Evolutionary conservation across 2,888 invertebrate genomes (phyloP).

Genomic region (Tenodera sinensis): DNA sequence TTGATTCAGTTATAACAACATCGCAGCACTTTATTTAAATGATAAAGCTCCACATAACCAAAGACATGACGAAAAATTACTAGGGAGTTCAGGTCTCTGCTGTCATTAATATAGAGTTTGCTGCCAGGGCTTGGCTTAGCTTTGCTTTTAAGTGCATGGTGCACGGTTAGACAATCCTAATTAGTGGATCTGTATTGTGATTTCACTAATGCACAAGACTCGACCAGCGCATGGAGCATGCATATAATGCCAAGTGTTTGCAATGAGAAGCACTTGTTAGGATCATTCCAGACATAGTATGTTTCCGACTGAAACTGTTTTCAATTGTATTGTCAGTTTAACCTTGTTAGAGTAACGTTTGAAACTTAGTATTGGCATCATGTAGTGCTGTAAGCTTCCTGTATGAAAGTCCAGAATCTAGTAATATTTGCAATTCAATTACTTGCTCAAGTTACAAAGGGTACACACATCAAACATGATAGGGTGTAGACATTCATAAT

Average conservation of each 20-base stretch:
- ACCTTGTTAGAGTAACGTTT: neutral
- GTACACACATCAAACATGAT: neutral
- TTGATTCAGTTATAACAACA: neutral
- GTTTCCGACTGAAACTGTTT: neutral
- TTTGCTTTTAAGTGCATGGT: neutral
- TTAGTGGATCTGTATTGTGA: neutral
- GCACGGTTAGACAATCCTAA: neutral
- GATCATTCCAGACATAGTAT: neutral
- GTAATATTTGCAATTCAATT: neutral
- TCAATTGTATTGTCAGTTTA: neutral
- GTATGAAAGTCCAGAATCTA: neutral
- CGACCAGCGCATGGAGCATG: neutral
- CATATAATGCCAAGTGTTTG: neutral
- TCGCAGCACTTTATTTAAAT: neutral
- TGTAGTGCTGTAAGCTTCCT: neutral
- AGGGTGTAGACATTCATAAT: neutral
- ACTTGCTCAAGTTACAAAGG: neutral
- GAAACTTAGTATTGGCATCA: neutral
- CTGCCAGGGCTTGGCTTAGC: neutral
- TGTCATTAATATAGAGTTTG: neutral
- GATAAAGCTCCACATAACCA: neutral
- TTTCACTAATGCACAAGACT: neutral
- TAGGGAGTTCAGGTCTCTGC: neutral
- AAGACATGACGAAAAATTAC: neutral
- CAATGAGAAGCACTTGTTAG: neutral